Conservation (phyloP, 2,113 vertebrate species). For the rat (Rattus norvegicus) region GRCr8 NC_086026.1:79670501-79671000, state of each 20-base stretch:
- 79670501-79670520: not conserved
- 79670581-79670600: slow-evolving; percentile 8
- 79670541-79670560: not conserved
- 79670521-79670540: slow-evolving; percentile 1
- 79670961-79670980: not conserved
- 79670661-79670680: not conserved
- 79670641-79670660: not conserved
- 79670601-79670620: not conserved
- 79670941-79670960: not conserved
- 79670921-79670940: too few relatives aligned
- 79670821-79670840: not conserved
- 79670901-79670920: not conserved
- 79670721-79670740: not conserved
- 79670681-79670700: not conserved
- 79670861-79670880: not conserved
- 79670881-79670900: not conserved
- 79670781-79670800: slow-evolving; percentile 23
- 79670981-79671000: not conserved
- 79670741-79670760: not conserved
- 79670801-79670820: not conserved
- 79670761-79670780: slow-evolving; percentile 26
- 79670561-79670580: not conserved
- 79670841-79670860: slow-evolving; percentile 17
- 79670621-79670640: not conserved
- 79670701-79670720: not conserved